Percentiles rank a stretch among this genome's conserved stretches.
phyloP scores from a whole-genome alignment of 2,888 invertebrate species.

The Napeogenes sylphis region DNA sequence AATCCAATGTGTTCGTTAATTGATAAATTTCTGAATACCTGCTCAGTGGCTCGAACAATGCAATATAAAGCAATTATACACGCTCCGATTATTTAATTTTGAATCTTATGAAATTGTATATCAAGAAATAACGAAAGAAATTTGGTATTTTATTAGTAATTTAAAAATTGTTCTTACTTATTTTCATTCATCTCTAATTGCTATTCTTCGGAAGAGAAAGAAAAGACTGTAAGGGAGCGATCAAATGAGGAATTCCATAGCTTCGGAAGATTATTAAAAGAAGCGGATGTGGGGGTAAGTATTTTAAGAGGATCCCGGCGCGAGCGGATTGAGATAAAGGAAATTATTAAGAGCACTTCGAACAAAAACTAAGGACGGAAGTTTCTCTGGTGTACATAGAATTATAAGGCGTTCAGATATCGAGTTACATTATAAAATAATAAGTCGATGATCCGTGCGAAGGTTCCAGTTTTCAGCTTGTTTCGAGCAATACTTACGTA shows the following conservation, averaged over 20 bases:
- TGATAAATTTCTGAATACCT: conserved; percentile 70
- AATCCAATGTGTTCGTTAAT: conserved; percentile 52
- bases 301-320: conserved; percentile 74
- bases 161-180: not conserved
- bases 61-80: conserved; percentile 59
- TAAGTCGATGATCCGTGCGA: conserved; percentile 59
- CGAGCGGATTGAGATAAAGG: conserved; percentile 74
- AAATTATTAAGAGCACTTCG: conserved; percentile 74
- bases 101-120: conserved; percentile 69
- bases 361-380: conserved; percentile 66
- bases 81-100: conserved; percentile 73
- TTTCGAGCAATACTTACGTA: conserved; percentile 56
- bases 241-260: conserved; percentile 66
- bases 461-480: conserved; percentile 59
- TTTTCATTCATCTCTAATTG: conserved; percentile 67
- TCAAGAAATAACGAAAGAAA: conserved; percentile 47
- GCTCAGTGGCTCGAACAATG: conserved; percentile 71
- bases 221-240: conserved; percentile 62
- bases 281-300: conserved; percentile 76
- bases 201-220: conserved; percentile 37
- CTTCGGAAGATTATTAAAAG: conserved; percentile 74
- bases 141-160: conserved; percentile 43
- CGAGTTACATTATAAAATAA: conserved; percentile 49
- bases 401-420: conserved; percentile 53
- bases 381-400: conserved; percentile 51